Base-by-base conservation (phyloP, 2,888 invertebrate genomes). In the Chrysolina oricalcia region DNA sequence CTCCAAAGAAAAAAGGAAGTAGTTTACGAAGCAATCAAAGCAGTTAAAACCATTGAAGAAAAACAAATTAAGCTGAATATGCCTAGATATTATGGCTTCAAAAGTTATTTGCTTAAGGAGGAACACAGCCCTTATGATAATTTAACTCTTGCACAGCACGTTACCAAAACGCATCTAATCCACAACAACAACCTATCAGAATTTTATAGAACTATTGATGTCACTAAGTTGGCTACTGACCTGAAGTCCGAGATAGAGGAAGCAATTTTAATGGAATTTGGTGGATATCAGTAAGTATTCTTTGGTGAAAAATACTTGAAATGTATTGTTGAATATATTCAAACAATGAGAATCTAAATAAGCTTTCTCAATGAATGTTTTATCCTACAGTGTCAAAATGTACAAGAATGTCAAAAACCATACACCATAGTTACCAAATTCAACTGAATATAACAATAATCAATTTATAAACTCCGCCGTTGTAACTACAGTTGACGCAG, bases 1-100 rank as follows among this genome's bases (percentile, higher is more conserved):
- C 89, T 89, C 74, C 86, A 88, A 82, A 90, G 92, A 59, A 86
- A 89, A 73, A 83, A 81, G 53, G 79, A 83, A 70, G 87, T 89
- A 0, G 85, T 90, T 78, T 89, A 93, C 82, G 90, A 93, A 17
- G 90, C 92, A 84, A 91, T 96, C 15, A 91, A 91, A 85, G 87
- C 90, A 0, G 83, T 94, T 13, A 90, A 92, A 73, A 96, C 95
- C 0, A 91, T 96, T 0, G 97, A 97, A 89, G 96, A 96, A 86
- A 97, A 97, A 85, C 91, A 95, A 82, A 92, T 96, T 69, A 95
- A 94, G 81, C 84, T 96, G 27, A 96, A 96, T 86, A 93, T 96
- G 92, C 95, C 95, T 0, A 91, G 91, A 66, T 96, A 94, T 87
- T 97, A 95, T 87, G 96, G 97, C 1, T 96, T 93, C 90, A 91